Evolutionary conservation across 2,113 vertebrate species (phyloP), one percentile per base, ranked within the genome.

Genomic region (Hydropotes inermis): DNA sequence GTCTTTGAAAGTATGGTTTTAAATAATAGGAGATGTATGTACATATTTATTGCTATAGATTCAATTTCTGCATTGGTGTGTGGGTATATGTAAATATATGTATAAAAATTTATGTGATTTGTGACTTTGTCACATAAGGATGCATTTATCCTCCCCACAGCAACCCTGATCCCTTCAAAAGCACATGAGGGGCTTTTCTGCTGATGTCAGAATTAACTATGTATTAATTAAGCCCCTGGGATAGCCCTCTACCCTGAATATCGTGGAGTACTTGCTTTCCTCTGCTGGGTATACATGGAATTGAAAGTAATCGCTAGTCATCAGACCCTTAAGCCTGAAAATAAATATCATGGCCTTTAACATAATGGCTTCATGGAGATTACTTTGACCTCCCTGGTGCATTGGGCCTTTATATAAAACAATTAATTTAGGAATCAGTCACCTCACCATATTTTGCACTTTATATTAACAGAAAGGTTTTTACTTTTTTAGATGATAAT

Each of bases 171-270:
- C 36, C 39, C 33, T 87, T 61, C 82, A 84, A 89, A 90, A 91
- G 92, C 36, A 23, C 58, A 33, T 54, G 4, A 47, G 60, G 47
- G 57, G 43, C 6, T 27, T 93, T 96, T 92, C 79, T 89, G n/a
- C 78, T 97, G 50, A 16, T 28, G 16, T 94, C 21, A 15, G 30
- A 55, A 25, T 97, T 98, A 95, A 97, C 98, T 95, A 79, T 57
- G 50, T 90, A 21, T 64, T 91, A 89, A 54, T 39, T 16, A 16
- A 55, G 33, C 13, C 6, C 86, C 78, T 91, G 19, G 3, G 17
- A 19, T 25, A 19, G 36, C 6, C 33, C 15, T 83, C 25, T 1
- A 54, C 30, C n/a, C 47, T 28, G 19, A 47, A 16, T 16, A 45
- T 86, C 50, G 6, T 39, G 43, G 30, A 83, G 64, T 14, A 28